Base-by-base conservation (phyloP, 2,888 invertebrate species). In the Volucella zonaria region DNA sequence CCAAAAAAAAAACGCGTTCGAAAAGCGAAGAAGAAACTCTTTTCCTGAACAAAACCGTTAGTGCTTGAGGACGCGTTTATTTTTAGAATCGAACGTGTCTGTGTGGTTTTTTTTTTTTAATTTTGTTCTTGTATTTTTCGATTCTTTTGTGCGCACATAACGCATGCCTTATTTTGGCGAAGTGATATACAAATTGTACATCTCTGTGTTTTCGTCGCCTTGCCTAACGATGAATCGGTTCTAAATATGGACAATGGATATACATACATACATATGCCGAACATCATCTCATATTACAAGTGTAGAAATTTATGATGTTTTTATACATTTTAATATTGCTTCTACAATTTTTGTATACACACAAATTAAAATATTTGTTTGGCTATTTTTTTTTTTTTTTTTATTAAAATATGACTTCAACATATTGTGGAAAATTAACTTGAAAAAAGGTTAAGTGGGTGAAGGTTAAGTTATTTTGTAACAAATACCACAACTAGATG, bases 101-200 rank as follows among this genome's bases (percentile, higher is more conserved):
- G 40, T 68, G 58, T 75, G 74, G 11, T 76, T 75, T 64, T 74
- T 38, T 38, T 59, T 14, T 59, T n/a, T n/a, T n/a, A n/a, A n/a
- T 59, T 11, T 8, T 42, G 38, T n/a, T 45, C 45, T 42, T 15
- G 14, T 15, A 40, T 58, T 66, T 58, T 42, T 75, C 52, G 38
- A 77, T 54, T 74, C 76, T 67, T 51, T 54, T 77, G 58, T 67
- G 71, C 58, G 51, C 76, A 31, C 31, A 85, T 52, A 68, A 86
- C 86, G 88, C 87, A 88, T 89, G 88, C 89, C 91, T 91, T 91
- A 91, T 90, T 91, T 91, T 91, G 91, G 90, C 89, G 87, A 89
- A 90, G 88, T 87, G 88, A 77, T 58, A 73, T 71, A 76, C 43
- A 64, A 81, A 66, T 61, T 71, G 62, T 66, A 66, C 75, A 47